Base-by-base conservation (phyloP, 2,113 vertebrate species). In the Tauraco erythrolophus region DNA sequence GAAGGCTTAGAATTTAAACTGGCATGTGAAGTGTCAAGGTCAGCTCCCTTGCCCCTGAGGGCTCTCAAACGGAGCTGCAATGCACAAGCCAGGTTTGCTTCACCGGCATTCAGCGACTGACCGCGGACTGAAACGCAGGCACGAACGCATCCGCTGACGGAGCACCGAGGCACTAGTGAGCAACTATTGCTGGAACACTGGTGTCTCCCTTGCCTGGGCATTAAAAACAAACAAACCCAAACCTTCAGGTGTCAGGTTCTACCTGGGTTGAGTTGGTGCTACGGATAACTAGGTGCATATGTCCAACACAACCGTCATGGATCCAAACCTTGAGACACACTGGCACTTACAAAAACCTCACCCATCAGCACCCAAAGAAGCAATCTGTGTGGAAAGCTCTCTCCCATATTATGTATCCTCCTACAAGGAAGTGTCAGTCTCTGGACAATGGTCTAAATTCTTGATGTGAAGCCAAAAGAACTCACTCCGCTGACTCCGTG, bases 211-310 rank as follows among this genome's bases (percentile, higher is more conserved):
- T 0, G 4, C 30, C 24, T 30, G 37, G 28, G 41, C 41, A 61
- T 28, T 31, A 19, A 31, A 51, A 14, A n/a, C 30, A 23, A n/a
- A n/a, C 48, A 46, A 27, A 31, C 4, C 7, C 37, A 71, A 71
- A 61, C 8, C 16, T 69, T 53, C 61, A 79, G 18, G 1, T 62
- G 9, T 19, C 16, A 41, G 33, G 16, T 57, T 78, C 33, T 57
- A 16, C 22, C 50, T 37, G 41, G 19, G 35, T 10, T 50, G 37
- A 33, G 23, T 1, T 90, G 30, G n/a, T 3, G 7, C 28, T 33
- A 41, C 2, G 14, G 60, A 51, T 69, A 62, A 41, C 18, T 14
- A 23, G 37, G n/a, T 35, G 23, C 4, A 0, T 8, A 10, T 2
- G 11, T 19, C 17, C 43, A 68, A 17, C 21, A 53, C 19, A 69